Evolutionary conservation across 2,888 invertebrate genomes (phyloP).

Genomic region (Diachrysia chrysitis): DNA sequence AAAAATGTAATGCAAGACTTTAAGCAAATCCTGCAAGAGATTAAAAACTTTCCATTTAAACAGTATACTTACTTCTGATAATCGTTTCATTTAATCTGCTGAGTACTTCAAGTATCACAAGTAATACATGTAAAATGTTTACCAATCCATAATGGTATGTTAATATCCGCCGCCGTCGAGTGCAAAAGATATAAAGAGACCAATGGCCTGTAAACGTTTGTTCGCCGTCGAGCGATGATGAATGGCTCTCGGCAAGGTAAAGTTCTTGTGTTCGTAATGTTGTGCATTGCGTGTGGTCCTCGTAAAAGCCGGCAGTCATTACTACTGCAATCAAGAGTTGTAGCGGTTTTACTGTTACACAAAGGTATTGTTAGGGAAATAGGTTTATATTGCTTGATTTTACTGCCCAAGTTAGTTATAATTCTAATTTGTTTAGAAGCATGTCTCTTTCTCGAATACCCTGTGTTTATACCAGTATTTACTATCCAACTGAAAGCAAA

Average conservation of each 20-base stretch:
- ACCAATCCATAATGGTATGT: constrained; percentile 44
- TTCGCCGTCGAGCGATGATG: constrained; percentile 47
- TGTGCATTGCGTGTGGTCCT: constrained; percentile 23
- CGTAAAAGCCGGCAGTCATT: constrained; percentile 26
- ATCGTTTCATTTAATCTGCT: not conserved
- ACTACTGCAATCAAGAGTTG: constrained; percentile 10
- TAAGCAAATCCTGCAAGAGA: too few species aligned
- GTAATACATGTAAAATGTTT: constrained; percentile 16
- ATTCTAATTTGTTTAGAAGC: not conserved
- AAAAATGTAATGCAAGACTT: too few species aligned
- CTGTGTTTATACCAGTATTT: too few species aligned
- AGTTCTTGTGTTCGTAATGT: constrained; percentile 26
- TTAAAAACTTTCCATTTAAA: too few species aligned
- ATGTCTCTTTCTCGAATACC: too few species aligned
- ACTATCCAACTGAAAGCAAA: too few species aligned
- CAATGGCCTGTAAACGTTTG: constrained; percentile 37
- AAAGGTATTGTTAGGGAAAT: not conserved
- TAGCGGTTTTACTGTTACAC: constrained; percentile 23
- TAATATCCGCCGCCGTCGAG: constrained; percentile 35
- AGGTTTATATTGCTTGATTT: not conserved
- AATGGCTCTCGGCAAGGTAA: constrained; percentile 50
- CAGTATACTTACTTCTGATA: not conserved
- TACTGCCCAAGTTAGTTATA: not conserved
- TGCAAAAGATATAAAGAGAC: constrained; percentile 23
- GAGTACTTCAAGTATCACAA: not conserved